phyloP scores from a whole-genome alignment of 2,113 vertebrate species.

The Glaucidium brasilianum region DNA sequence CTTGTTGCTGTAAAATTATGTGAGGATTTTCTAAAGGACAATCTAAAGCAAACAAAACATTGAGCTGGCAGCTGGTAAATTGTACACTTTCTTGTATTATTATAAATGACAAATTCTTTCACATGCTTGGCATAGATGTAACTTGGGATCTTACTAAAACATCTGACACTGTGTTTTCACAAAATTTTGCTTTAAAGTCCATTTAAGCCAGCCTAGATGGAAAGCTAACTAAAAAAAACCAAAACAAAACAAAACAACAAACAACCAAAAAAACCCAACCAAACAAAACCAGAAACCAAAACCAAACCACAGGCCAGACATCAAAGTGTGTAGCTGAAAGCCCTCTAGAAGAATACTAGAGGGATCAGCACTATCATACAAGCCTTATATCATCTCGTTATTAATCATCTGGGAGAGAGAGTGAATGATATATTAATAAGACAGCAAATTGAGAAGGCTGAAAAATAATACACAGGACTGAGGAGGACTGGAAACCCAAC shows the following conservation, averaged over 20 bases:
- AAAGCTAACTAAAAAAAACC: neutral
- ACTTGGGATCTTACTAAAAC: neutral
- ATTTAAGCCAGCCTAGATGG: neutral
- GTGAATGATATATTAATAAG: neutral
- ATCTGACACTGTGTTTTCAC: neutral
- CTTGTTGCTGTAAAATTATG: neutral
- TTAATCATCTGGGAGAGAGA: slow-evolving; percentile 29
- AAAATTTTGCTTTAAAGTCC: neutral
- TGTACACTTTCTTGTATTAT: neutral
- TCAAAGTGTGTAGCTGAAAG: slow-evolving; percentile 11
- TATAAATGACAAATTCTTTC: neutral
- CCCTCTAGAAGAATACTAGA: neutral
- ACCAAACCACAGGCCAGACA: neutral
- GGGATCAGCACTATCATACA: neutral
- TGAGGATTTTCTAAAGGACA: neutral
- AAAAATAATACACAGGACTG: neutral
- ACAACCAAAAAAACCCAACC: neutral
- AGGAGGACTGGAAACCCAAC: neutral
- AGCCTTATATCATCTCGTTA: slow-evolving; percentile 34
- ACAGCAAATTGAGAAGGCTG: neutral
- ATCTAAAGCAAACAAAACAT: neutral
- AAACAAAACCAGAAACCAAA: neutral
- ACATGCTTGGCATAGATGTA: neutral
- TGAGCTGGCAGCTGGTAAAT: neutral
- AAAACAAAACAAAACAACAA: too few species aligned